Evolutionary conservation across 1,140 invertebrate genomes (phyloP).

Genomic region (Glomeris maerens): DNA sequence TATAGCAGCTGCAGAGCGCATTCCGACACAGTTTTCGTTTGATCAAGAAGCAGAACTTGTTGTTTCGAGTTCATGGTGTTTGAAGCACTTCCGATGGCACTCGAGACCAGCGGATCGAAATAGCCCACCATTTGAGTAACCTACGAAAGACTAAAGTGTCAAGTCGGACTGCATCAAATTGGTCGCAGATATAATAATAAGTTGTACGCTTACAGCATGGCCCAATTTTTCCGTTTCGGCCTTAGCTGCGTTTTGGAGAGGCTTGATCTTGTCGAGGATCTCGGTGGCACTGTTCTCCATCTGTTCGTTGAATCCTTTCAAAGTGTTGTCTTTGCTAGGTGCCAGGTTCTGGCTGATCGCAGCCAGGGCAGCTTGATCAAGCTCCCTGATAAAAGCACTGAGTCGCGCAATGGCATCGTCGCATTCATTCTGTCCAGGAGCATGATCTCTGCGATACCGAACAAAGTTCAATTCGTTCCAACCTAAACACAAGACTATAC

Average conservation of each 20-base stretch:
- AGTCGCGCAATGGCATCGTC: conserved; percentile 67
- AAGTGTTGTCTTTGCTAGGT: conserved; percentile 54
- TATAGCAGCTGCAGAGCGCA: conserved; percentile 70
- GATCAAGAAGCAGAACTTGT: conserved; percentile 76
- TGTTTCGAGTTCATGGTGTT: conserved; percentile 76
- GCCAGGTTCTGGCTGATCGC: conserved; percentile 67
- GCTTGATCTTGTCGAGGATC: conserved; percentile 63
- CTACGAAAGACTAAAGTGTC: conserved; percentile 20
- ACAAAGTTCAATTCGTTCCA: conserved; percentile 1
- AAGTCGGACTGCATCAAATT: not conserved
- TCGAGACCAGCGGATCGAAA: conserved; percentile 67
- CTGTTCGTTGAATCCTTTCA: conserved; percentile 67
- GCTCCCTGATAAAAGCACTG: conserved; percentile 52
- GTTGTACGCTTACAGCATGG: conserved; percentile 43
- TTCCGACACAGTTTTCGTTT: conserved; percentile 87
- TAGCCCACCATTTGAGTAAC: conserved; percentile 65
- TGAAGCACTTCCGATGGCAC: conserved; percentile 65
- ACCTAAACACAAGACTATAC: not conserved
- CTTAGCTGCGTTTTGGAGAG: conserved; percentile 64
- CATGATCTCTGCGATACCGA: conserved; percentile 56
- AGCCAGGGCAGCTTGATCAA: conserved; percentile 75
- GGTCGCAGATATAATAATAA: conserved; percentile 4
- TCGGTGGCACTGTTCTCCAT: conserved; percentile 51
- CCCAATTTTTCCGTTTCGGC: conserved; percentile 86
- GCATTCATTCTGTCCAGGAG: conserved; percentile 89